Conservation (phyloP, 1,140 invertebrate genomes). For the Bicyclus anynana region DNA sequence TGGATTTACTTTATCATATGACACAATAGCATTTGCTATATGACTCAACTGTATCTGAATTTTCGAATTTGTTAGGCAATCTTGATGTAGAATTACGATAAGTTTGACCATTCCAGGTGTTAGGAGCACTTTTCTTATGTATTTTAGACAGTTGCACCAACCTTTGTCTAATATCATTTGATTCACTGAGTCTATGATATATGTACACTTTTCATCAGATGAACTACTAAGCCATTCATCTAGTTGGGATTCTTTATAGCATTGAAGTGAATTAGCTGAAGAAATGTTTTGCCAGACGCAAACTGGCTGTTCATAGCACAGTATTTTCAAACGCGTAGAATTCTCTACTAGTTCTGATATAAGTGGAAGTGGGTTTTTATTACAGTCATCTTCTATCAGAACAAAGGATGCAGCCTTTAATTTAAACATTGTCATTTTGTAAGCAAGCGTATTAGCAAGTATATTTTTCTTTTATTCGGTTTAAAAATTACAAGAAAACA, state of each 20-base stretch:
- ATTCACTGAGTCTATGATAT: slow-evolving; percentile 67
- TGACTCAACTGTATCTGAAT: slow-evolving; percentile 67
- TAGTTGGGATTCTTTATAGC: slow-evolving; percentile 37
- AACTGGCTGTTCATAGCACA: slow-evolving; percentile 60
- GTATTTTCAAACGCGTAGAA: slow-evolving; percentile 37
- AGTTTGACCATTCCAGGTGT: slow-evolving; percentile 58
- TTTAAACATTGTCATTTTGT: slow-evolving; percentile 50
- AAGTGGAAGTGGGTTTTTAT: slow-evolving; percentile 53
- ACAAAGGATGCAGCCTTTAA: slow-evolving; percentile 48
- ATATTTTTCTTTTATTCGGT: not conserved
- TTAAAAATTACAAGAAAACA: no score
- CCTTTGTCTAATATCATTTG: slow-evolving; percentile 59
- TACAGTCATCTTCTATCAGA: slow-evolving; percentile 57
- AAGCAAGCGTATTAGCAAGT: no score
- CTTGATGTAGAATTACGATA: slow-evolving; percentile 72
- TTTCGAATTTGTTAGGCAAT: slow-evolving; percentile 65
- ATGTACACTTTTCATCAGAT: slow-evolving; percentile 29
- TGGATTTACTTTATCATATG: slow-evolving; percentile 43
- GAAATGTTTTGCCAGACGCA: slow-evolving; percentile 57
- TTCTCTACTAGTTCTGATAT: slow-evolving; percentile 40
- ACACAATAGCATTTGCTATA: slow-evolving; percentile 67
- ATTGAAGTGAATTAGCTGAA: slow-evolving; percentile 26
- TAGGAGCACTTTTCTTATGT: slow-evolving; percentile 35
- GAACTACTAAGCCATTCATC: slow-evolving; percentile 25
- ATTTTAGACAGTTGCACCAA: slow-evolving; percentile 50